Percentiles rank a stretch among this genome's conserved stretches.
These are phyloP conservation scores for Microctonus aethiopoides DNA, from an alignment of 2,888 invertebrate genomes.

Conservation along the genomic window DNA sequence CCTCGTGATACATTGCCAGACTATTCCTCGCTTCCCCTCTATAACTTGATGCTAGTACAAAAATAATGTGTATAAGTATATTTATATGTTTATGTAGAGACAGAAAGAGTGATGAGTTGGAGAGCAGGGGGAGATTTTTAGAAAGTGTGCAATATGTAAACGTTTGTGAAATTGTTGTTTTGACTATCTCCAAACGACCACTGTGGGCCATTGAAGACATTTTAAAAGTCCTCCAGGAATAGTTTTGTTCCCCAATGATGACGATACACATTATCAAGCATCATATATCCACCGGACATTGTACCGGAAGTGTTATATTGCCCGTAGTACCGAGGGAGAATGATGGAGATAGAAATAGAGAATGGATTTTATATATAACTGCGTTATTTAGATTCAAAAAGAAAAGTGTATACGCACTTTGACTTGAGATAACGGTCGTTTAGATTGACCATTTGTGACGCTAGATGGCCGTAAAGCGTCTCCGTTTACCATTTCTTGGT, in stretches of 20 bases:
- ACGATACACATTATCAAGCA: neutral
- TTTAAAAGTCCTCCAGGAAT: neutral
- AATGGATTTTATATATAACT: constrained; percentile 31
- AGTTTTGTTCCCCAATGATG: neutral
- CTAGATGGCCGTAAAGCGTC: constrained; percentile 64
- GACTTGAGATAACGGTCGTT: constrained; percentile 61
- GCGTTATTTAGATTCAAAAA: constrained; percentile 59
- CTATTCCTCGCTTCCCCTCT: neutral
- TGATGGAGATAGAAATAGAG: constrained; percentile 33
- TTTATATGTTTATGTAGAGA: neutral
- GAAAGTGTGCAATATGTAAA: neutral
- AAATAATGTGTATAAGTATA: neutral
- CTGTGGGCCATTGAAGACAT: neutral
- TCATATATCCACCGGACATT: neutral
- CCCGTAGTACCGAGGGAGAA: neutral
- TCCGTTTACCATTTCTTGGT: constrained; percentile 54
- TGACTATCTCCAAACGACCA: constrained; percentile 12
- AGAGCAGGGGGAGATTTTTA: neutral
- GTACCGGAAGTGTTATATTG: constrained; percentile 7
- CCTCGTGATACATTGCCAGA: constrained; percentile 38
- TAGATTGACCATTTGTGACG: constrained; percentile 64
- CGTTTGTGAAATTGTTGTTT: neutral
- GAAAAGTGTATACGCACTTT: constrained; percentile 29
- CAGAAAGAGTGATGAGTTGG: neutral
- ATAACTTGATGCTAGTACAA: neutral